Base-by-base conservation (phyloP, 2,797 vertebrate genomes). In the Geotrypetes seraphini region DNA sequence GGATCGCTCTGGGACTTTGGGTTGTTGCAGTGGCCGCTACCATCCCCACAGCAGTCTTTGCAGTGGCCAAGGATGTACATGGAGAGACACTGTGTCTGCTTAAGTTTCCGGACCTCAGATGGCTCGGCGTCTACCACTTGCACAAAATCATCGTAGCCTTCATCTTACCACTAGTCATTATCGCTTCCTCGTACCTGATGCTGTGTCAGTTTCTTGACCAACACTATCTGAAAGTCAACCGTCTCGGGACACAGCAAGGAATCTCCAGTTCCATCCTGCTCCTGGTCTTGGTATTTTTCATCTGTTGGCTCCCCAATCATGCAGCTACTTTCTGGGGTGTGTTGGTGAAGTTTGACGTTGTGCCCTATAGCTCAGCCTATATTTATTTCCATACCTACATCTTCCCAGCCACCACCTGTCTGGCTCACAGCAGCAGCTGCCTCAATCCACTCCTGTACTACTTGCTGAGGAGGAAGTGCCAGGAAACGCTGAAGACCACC, bases 261-360 rank as follows among this genome's bases (percentile, higher is more conserved):
- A 63, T 87, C 3, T 75, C 81, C 12, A 71, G 56, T 33, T 85
- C 84, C 0, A 30, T 85, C 30, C 60, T 68, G 1, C 57, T 85
- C 24, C 71, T 90, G 20, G 67, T 89, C 5, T 53, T 79, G 1
- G 78, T 81, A 3, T 89, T 86, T 56, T 83, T 83, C 11, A 31
- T 71, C 38, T 89, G 86, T 66, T 86, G 83, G 86, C 78, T 88
- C 51, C 88, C 86, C 1, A 87, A 86, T 67, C 87, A 89, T 1
- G 33, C 78, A 25, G 72, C 83, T 37, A 80, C 81, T 0, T 33
- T 87, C 14, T 89, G 85, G 85, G 43, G 70, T 2, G 45, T 67
- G 21, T 49, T 88, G 20, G 75, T 89, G 25, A 84, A 86, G 9
- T 65, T 81, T 1, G 69, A 81, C 42, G 43, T 81, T 1, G 32